Evolutionary conservation across 30 jellyfish, hydroid and myxozoan species (phyloP), one percentile per base, ranked within the genome.

Genomic region (Turritopsis rubra): DNA sequence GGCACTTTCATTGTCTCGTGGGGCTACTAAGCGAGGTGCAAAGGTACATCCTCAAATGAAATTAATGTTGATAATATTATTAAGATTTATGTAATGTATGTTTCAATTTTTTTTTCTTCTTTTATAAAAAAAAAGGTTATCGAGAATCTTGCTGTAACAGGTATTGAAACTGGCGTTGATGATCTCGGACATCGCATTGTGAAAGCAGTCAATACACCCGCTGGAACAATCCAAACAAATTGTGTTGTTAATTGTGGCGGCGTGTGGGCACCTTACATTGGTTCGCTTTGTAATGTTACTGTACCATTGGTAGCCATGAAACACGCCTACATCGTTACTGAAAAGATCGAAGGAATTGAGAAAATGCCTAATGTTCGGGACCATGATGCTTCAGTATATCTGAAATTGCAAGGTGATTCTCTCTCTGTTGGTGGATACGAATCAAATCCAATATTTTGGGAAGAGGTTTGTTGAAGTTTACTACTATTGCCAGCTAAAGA

Each of bases 281-380:
- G 96, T 4, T 78, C 66, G 5, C 77, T 91, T 86, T 87, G 96
- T 85, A 89, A 83, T 75, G 98, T 91, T 20, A 54, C 88, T 8
- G 98, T 91, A 22, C 98, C 98, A 7, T 81, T 91, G 60, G 85
- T 87, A 83, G 98, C 98, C 54, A 87, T 91, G 98, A 83, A 88
- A 74, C 98, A 91, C 81, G 98, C 98, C 8, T 91, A 91, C 83
- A 86, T 91, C 25, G 95, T 91, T 79, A 87, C 98, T 16, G 96
- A 91, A 81, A 75, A 75, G 85, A 91, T 91, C 23, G 98, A 91
- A 29, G 98, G 98, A 13, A 91, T 91, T 88, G 86, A 91, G 76
- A 87, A 85, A 83, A 91, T 91, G 98, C 98, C 98, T n/a, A 91
- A 87, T 81, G 92, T 91, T 19, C 79, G 98, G 18, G 98, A 91